Evolutionary conservation across 1,140 invertebrate genomes (phyloP), one percentile per base, ranked within the genome.

Genomic region (Tetramorium parvispinum): DNA sequence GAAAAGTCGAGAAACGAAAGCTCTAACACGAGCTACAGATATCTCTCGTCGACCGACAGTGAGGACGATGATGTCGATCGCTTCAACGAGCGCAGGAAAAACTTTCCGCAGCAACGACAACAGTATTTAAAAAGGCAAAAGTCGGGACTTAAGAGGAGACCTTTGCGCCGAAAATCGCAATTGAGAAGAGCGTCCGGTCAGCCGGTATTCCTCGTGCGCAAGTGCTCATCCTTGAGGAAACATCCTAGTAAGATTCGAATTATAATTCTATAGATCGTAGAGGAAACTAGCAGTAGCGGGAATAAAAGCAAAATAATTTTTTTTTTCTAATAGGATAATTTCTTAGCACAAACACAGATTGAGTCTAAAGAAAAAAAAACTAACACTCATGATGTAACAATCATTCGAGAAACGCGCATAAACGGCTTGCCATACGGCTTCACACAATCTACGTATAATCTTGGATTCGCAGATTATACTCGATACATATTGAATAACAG

Each of bases 141-240:
- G 27, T 89, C 49, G 61, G 92, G 89, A 24, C 88, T 92, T 5
- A 93, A 92, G 46, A 92, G 94, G 77, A 90, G 94, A 57, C 94
- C 94, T 0, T 68, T 95, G n/a, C 90, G 94, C 13, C 88, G 94
- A 85, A 94, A 94, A 65, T 95, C 94, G 1, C 94, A 95, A 79
- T 77, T 95, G 11, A 88, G 88, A 77, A 90, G 91, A 24, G 89
- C 92, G 32, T 91, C 90, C 21, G 91, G 94, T 13, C 94, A 95
- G 70, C 95, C 95, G 10, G 94, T 95, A 73, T 95, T 94, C 85
- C 92, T 95, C 27, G 93, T 94, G 7, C 91, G 94, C 68, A 95
- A 94, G 43, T 93, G 93, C 57, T 95, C 95, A 6, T 95, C 94
- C 13, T 91, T 94, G 53, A 92, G 94, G 78, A 94, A 93, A 88